These are phyloP conservation scores for Caretta caretta DNA, from an alignment of 2,113 vertebrate genomes.

Conservation along the genomic window DNA sequence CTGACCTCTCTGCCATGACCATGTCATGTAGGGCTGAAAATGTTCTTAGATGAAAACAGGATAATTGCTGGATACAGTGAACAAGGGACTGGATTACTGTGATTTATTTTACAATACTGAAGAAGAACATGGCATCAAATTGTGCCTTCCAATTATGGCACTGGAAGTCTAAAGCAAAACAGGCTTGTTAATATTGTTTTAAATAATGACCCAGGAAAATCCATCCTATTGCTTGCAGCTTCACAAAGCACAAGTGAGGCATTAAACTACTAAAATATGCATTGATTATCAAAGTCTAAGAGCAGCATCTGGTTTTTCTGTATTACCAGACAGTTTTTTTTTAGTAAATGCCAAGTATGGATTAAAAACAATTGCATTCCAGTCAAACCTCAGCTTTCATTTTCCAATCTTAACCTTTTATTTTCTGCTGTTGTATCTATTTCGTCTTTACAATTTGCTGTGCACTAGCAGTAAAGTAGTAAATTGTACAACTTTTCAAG, in stretches of 20 bases:
- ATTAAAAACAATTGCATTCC: background rate
- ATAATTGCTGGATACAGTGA: background rate
- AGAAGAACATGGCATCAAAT: background rate
- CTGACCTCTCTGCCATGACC: background rate
- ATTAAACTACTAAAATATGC: slow-evolving; percentile 9
- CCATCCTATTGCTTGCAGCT: background rate
- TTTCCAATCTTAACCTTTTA: background rate
- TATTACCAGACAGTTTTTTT: background rate
- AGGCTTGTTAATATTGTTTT: background rate
- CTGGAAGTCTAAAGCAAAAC: slow-evolving; percentile 15
- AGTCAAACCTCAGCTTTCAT: slow-evolving; percentile 22
- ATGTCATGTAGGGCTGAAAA: background rate
- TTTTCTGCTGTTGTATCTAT: background rate
- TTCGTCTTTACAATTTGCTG: background rate
- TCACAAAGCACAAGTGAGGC: background rate
- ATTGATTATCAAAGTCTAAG: background rate
- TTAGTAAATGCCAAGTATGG: background rate
- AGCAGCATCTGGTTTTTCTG: background rate
- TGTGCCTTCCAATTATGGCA: slow-evolving; percentile 2
- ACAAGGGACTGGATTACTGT: slow-evolving; percentile 11
- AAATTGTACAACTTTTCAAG: background rate
- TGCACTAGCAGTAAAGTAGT: background rate
- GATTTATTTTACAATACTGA: background rate
- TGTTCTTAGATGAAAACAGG: slow-evolving; percentile 7
- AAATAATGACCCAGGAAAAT: background rate